A percentile compares a stretch with the other conserved stretches of the same genome.
phyloP scores from a whole-genome alignment of 2,797 vertebrate genomes.

The Hippoglossus hippoglossus region DNA sequence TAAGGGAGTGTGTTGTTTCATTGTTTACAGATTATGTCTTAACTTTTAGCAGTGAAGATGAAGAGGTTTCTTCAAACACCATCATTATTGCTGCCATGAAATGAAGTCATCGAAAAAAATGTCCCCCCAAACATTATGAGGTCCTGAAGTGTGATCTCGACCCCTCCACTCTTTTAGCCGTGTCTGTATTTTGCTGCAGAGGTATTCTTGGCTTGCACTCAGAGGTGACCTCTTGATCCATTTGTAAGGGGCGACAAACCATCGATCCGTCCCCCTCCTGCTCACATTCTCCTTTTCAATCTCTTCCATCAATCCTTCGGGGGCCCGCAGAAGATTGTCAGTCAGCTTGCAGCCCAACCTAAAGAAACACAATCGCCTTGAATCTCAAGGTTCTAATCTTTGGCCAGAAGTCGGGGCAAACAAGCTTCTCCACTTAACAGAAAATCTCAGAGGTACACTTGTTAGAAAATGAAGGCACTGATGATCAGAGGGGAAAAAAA shows the following conservation, averaged over 20 bases:
- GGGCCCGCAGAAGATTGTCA: constrained; percentile 16
- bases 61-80: too few species aligned
- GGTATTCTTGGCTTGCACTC: constrained; percentile 27
- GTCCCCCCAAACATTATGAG: not conserved
- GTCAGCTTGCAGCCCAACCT: constrained; percentile 29
- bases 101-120: too few species aligned
- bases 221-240: constrained; percentile 57
- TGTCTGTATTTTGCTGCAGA: not conserved
- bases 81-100: too few species aligned
- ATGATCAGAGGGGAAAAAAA: not conserved
- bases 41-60: too few species aligned
- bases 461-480: not conserved
- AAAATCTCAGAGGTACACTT: constrained; percentile 18
- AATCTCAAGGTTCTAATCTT: constrained; percentile 29
- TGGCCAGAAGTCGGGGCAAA: constrained; percentile 10
- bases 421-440: constrained; percentile 6
- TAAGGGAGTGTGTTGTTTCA: too few species aligned
- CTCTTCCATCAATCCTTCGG: constrained; percentile 24
- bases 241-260: constrained; percentile 40
- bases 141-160: constrained; percentile 3
- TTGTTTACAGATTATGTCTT: too few species aligned
- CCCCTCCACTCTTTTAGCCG: constrained; percentile 13
- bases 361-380: constrained; percentile 46
- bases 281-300: constrained; percentile 22
- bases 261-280: constrained; percentile 40